Percentiles rank a stretch among this genome's conserved stretches.
phyloP scores from a whole-genome alignment of 2,113 vertebrate species.

The Galemys pyrenaicus region DNA sequence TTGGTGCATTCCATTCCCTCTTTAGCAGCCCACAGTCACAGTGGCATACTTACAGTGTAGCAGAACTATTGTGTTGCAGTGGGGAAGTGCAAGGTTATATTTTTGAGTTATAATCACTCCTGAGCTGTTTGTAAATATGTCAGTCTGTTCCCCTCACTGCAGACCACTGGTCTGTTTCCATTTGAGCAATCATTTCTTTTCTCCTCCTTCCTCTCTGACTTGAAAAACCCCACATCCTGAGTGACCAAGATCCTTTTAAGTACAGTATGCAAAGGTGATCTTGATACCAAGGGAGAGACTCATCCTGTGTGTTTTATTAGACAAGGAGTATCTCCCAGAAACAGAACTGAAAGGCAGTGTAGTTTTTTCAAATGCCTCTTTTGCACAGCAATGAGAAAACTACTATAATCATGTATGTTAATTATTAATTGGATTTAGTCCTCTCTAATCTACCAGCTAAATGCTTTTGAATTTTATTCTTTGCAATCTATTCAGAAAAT shows the following conservation, averaged over 20 bases:
- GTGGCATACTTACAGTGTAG: not conserved
- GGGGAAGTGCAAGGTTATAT: not conserved
- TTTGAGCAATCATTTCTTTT: not conserved
- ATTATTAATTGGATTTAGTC: not conserved
- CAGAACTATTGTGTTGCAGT: too few species aligned
- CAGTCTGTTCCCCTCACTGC: not conserved
- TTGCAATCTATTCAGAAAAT: not conserved
- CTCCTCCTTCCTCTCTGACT: not conserved
- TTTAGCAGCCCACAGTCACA: not conserved
- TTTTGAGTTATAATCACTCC: constrained; percentile 1
- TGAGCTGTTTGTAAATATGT: not conserved
- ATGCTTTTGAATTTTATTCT: not conserved
- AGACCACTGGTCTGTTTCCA: not conserved
- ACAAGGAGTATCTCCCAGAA: not conserved
- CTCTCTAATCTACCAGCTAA: not conserved
- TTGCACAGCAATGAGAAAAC: not conserved
- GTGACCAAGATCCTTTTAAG: not conserved
- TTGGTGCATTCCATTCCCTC: not conserved
- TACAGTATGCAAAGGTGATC: not conserved
- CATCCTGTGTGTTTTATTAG: not conserved
- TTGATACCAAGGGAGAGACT: not conserved
- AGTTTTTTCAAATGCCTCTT: not conserved
- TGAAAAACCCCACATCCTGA: not conserved
- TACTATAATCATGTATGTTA: not conserved
- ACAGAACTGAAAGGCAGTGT: not conserved